Conservation (phyloP, 2,113 vertebrate genomes). For the Baryphthengus martii region DNA sequence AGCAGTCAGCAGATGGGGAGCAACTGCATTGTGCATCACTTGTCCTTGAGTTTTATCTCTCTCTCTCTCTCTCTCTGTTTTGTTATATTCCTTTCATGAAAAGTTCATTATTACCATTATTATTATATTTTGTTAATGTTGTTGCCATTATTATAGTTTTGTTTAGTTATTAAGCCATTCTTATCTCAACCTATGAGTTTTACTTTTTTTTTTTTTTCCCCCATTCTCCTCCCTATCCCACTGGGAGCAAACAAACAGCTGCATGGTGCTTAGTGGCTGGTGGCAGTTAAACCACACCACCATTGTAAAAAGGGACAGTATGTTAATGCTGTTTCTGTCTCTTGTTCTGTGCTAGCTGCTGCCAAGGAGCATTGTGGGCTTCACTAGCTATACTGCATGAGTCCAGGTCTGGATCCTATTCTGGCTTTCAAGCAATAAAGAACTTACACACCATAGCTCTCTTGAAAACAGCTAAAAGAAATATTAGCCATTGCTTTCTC, state of each 20-base stretch:
- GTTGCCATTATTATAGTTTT: background rate
- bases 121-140: background rate
- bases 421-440: background rate
- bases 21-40: background rate
- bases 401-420: background rate
- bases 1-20: background rate
- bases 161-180: background rate
- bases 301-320: background rate
- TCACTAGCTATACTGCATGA: rapidly evolving
- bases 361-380: background rate
- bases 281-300: background rate
- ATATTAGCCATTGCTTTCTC: background rate
- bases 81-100: background rate
- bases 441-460: rapidly evolving
- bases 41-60: background rate
- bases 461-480: background rate
- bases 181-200: background rate
- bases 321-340: background rate
- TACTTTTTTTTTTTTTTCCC: background rate
- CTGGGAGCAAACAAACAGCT: background rate
- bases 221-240: background rate
- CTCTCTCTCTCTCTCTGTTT: background rate
- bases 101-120: background rate
- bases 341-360: background rate
- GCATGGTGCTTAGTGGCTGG: background rate